A percentile compares a stretch with the other conserved stretches of the same genome.
Evolutionary conservation across 1,140 invertebrate species (phyloP).

Genomic region (Drosophila nannoptera): DNA sequence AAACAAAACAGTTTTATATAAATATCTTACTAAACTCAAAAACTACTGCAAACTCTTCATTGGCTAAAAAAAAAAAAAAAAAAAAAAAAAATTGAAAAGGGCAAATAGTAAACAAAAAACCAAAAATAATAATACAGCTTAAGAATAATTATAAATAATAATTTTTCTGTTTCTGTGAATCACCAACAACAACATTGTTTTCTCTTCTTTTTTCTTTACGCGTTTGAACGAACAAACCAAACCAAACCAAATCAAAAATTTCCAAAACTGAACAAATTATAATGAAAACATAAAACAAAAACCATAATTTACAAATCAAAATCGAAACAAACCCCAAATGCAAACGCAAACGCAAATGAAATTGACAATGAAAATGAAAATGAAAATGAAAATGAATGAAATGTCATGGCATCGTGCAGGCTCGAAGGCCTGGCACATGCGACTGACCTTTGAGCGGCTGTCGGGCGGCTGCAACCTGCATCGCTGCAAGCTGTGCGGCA

Average conservation of each 20-base stretch:
- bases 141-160: conserved; percentile 75
- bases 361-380: conserved; percentile 22
- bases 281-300: conserved; percentile 26
- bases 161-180: conserved; percentile 78
- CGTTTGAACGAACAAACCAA: conserved; percentile 67
- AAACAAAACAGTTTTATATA: conserved; percentile 22
- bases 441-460: conserved; percentile 92
- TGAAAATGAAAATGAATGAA: conserved; percentile 11
- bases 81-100: conserved; percentile 44
- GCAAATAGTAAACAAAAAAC: conserved; percentile 18
- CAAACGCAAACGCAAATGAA: conserved; percentile 29
- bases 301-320: neutral
- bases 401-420: conserved; percentile 80
- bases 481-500: conserved; percentile 93
- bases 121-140: conserved; percentile 69
- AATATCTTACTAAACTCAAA: conserved; percentile 24
- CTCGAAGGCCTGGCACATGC: conserved; percentile 94
- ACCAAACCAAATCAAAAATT: conserved; percentile 31
- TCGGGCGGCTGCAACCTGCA: conserved; percentile 92
- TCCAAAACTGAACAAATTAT: conserved; percentile 47
- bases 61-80: conserved; percentile 23
- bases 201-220: conserved; percentile 79
- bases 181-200: conserved; percentile 79
- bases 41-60: conserved; percentile 17
- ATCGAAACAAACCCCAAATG: neutral